Evolutionary conservation across 1,140 invertebrate genomes (phyloP).

Genomic region (Hyles vespertilio): DNA sequence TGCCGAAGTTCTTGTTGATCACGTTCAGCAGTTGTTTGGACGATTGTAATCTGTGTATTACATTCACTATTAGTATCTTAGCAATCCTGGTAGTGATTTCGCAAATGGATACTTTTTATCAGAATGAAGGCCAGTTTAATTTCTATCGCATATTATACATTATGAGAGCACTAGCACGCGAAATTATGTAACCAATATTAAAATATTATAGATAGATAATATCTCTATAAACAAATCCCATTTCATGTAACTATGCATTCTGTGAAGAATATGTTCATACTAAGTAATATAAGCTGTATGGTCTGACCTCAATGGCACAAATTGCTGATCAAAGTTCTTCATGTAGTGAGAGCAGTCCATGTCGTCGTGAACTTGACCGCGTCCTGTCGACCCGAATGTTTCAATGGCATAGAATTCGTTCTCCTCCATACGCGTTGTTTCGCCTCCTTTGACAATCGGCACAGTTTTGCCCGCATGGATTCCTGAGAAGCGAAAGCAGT

Average conservation of each 20-base stretch:
- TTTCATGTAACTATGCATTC: too few relatives aligned
- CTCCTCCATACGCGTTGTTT: conserved; percentile 98
- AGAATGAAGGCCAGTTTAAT: too few relatives aligned
- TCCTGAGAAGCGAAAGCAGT: conserved; percentile 68
- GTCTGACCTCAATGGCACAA: conserved; percentile 87
- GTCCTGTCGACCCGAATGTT: conserved; percentile 99
- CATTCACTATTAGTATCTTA: too few relatives aligned
- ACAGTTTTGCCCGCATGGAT: conserved; percentile 99
- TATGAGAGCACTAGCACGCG: too few relatives aligned
- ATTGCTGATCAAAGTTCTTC: conserved; percentile 98
- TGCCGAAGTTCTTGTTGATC: conserved; percentile 99
- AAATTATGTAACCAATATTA: too few relatives aligned
- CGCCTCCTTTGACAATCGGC: conserved; percentile 99
- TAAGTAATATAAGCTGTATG: too few relatives aligned
- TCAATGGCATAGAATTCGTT: conserved; percentile 99
- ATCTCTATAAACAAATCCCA: too few relatives aligned
- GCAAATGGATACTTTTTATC: too few relatives aligned
- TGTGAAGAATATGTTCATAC: too few relatives aligned
- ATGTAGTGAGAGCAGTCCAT: conserved; percentile 99
- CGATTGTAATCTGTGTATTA: conserved; percentile 83
- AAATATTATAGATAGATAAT: too few relatives aligned
- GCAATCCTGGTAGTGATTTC: too few relatives aligned
- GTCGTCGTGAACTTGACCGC: conserved; percentile 97
- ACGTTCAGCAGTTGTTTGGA: conserved; percentile 94
- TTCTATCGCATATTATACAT: too few relatives aligned